Conservation (phyloP, 37 sponge, comb jelly and placozoan genomes). For the Hormiphora californensis region DNA sequence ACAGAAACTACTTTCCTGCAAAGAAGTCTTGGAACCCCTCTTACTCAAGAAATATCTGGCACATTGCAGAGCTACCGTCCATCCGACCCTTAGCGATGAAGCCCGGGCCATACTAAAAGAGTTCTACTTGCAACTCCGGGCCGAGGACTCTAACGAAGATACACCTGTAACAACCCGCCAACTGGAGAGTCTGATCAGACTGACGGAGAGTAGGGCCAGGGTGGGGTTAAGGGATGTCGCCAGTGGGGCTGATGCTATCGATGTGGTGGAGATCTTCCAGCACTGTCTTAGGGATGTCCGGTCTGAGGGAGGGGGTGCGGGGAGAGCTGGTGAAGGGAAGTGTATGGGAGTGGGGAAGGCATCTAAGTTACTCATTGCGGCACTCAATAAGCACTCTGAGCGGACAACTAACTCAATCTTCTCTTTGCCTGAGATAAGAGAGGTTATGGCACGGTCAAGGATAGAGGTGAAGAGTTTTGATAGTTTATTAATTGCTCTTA, state of each 20-base stretch:
- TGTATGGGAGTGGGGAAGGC: conserved; percentile 6
- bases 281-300: conserved; percentile 80
- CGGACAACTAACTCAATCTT: conserved; percentile 64
- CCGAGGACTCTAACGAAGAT: conserved; percentile 57
- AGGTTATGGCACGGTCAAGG: conserved; percentile 67
- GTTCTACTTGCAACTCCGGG: conserved; percentile 83
- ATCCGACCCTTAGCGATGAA: conserved; percentile 4
- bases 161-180: conserved; percentile 95
- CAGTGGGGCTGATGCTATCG: conserved; percentile 74
- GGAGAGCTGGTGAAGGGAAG: conserved; percentile 16
- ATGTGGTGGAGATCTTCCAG: conserved; percentile 84
- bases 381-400: conserved; percentile 72
- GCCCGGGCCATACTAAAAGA: conserved; percentile 57
- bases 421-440: conserved; percentile 74
- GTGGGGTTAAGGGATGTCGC: conserved; percentile 60
- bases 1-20: conserved; percentile 27
- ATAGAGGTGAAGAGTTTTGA: conserved; percentile 65
- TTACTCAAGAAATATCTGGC: conserved; percentile 40
- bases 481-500: conserved; percentile 81
- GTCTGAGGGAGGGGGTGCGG: conserved; percentile 72
- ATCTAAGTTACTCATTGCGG: conserved; percentile 67
- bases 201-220: conserved; percentile 69
- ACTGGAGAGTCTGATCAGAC: conserved; percentile 90
- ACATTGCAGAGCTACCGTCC: neutral
- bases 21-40: conserved; percentile 16